Evolutionary conservation across 2,113 vertebrate species (phyloP).

Genomic region (rat (Rattus norvegicus)): DNA sequence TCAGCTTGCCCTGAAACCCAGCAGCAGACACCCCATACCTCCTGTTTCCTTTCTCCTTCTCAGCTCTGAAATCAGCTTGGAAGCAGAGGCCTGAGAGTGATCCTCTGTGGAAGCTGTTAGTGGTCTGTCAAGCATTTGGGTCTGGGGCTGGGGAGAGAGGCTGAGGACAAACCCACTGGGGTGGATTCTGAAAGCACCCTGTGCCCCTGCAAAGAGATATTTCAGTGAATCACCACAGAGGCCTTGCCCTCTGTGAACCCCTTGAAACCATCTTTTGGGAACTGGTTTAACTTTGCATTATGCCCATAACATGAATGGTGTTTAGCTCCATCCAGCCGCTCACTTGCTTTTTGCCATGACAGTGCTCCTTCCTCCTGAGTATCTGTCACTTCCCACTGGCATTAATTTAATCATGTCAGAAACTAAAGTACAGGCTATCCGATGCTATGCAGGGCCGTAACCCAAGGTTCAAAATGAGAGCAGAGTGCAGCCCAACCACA

Average conservation of each 20-base stretch:
- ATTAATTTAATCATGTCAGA: slow-evolving; percentile 3
- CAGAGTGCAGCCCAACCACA: neutral
- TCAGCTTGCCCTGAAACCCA: neutral
- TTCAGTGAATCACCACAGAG: neutral
- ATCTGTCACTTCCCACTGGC: neutral
- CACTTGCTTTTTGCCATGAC: neutral
- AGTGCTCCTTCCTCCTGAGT: neutral
- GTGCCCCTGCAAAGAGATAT: slow-evolving; percentile 30
- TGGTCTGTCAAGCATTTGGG: slow-evolving; percentile 52
- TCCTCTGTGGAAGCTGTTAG: slow-evolving; percentile 63
- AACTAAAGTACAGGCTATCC: slow-evolving; percentile 27
- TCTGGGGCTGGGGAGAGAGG: slow-evolving; percentile 35
- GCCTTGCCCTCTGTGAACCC: slow-evolving; percentile 11
- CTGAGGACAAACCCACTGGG: slow-evolving; percentile 37
- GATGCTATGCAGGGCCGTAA: slow-evolving; percentile 12
- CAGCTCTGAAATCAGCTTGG: slow-evolving; percentile 45
- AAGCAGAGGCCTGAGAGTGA: slow-evolving; percentile 53
- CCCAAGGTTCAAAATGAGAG: neutral
- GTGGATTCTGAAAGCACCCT: slow-evolving; percentile 31
- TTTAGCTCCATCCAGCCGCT: neutral
- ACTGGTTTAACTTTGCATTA: slow-evolving; percentile 38
- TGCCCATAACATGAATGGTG: neutral
- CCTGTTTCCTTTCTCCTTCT: slow-evolving; percentile 3
- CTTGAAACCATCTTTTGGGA: slow-evolving; percentile 13
- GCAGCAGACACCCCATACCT: neutral